Base-by-base conservation (phyloP, 1,140 invertebrate genomes). In the Polypedilum pembai region DNA sequence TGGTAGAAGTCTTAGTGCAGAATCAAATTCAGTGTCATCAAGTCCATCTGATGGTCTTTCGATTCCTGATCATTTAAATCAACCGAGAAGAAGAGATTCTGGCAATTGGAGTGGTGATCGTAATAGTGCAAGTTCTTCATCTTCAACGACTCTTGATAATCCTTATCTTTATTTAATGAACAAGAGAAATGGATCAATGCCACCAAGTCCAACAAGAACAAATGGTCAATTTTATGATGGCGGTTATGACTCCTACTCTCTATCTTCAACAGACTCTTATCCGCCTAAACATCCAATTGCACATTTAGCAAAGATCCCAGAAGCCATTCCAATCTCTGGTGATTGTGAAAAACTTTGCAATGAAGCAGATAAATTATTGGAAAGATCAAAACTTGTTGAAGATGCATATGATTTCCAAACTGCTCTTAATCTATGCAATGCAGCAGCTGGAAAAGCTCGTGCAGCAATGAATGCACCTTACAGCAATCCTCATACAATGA, bases 31-130 rank as follows among this genome's bases (percentile, higher is more conserved):
- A 1, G 17, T 69, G 76, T 75, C 0, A 83, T 81, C 76, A 80
- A 82, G 17, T 84, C 83, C 7, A 85, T 84, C 85, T 73, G 88
- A 89, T 76, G 87, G 86, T 0, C 86, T 89, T 20, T 86, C 82
- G 63, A 89, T 91, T 76, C 89, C 89, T 1, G 93, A 93, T 80
- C 89, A 91, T 75, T 84, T 90, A 56, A 92, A 92, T 79, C 84
- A 94, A 75, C 87, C 90, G 4, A 82, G 93, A 77, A 83, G 94
- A 79, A 83, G 94, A 77, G 95, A 98, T 80, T 97, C 95, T 3
- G 95, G 95, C 1, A 97, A 97, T 82, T 96, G 95, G 92, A 96
- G 94, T 76, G 94, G 95, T 1, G 95, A 98, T 81, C 83, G 95
- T 8, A 96, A 96, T 80, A 95, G 93, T 79, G 94, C 94, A 3